Evolutionary conservation across 2,113 vertebrate species (phyloP).

Genomic region (Platycercus adscitus): DNA sequence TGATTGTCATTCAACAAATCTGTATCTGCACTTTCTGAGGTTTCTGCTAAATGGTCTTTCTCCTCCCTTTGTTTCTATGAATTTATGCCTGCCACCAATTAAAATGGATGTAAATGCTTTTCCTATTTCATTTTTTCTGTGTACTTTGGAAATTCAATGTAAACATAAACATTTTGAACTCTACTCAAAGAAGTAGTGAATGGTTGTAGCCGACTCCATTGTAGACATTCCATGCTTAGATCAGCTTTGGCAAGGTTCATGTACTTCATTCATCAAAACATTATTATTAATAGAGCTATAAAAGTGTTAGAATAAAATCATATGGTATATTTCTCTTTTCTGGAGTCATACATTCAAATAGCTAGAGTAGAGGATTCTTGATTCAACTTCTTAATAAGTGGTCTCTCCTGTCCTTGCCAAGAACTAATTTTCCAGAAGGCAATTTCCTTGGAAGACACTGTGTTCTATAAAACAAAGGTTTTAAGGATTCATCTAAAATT

Average conservation of each 20-base stretch:
- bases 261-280: conserved; percentile 39
- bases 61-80: conserved; percentile 56
- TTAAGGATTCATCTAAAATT: not conserved
- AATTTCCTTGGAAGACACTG: not conserved
- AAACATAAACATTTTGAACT: conserved; percentile 47
- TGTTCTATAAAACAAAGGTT: not conserved
- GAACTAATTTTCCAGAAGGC: not conserved
- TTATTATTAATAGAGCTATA: conserved; percentile 50
- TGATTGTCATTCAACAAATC: conserved; percentile 56
- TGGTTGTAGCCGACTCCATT: conserved; percentile 39
- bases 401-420: not conserved
- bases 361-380: conserved; percentile 1
- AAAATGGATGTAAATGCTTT: conserved; percentile 71
- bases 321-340: conserved; percentile 37
- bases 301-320: conserved; percentile 61
- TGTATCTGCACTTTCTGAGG: conserved; percentile 70
- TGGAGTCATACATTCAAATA: conserved; percentile 53
- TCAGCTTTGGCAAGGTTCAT: conserved; percentile 51
- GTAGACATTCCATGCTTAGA: conserved; percentile 40
- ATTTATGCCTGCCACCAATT: conserved; percentile 69
- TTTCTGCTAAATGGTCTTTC: conserved; percentile 69
- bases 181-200: conserved; percentile 25
- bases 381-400: not conserved
- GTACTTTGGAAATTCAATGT: conserved; percentile 65
- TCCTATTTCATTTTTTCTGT: conserved; percentile 31